These are phyloP conservation scores for Tamandua tetradactyla DNA, from an alignment of 2,797 vertebrate species.

Conservation along the genomic window DNA sequence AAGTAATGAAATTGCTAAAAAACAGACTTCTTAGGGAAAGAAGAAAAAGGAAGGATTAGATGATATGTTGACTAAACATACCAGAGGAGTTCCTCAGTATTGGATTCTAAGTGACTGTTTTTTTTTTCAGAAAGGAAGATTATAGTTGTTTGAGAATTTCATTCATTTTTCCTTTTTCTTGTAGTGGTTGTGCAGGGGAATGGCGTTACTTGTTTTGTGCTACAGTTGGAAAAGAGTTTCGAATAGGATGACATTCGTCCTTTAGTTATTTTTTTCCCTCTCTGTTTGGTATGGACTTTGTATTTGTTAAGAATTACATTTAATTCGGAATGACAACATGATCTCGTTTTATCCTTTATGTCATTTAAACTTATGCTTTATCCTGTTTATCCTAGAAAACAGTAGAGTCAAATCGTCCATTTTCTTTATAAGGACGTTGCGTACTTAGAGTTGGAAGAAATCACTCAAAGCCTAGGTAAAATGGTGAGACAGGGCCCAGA, in stretches of 20 bases:
- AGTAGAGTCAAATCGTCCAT: background rate
- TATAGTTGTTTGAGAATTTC: background rate
- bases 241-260: background rate
- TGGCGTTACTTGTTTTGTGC: background rate
- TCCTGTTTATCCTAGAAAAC: conserved; percentile 31
- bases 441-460: background rate
- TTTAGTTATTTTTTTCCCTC: conserved; percentile 18
- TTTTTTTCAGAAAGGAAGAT: background rate
- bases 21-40: background rate
- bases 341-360: background rate
- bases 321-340: background rate
- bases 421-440: background rate
- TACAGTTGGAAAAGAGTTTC: conserved; percentile 14
- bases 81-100: background rate
- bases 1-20: conserved; percentile 33
- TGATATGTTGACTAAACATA: background rate
- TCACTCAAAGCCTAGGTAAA: background rate
- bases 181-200: background rate
- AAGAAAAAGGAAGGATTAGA: conserved; percentile 4
- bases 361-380: conserved; percentile 25
- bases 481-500: background rate
- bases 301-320: conserved; percentile 43
- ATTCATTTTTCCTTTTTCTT: background rate
- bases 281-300: conserved; percentile 21
- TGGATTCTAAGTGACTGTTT: conserved; percentile 31